Evolutionary conservation across 2,888 invertebrate species (phyloP).

Genomic region (Campoplex nolae): DNA sequence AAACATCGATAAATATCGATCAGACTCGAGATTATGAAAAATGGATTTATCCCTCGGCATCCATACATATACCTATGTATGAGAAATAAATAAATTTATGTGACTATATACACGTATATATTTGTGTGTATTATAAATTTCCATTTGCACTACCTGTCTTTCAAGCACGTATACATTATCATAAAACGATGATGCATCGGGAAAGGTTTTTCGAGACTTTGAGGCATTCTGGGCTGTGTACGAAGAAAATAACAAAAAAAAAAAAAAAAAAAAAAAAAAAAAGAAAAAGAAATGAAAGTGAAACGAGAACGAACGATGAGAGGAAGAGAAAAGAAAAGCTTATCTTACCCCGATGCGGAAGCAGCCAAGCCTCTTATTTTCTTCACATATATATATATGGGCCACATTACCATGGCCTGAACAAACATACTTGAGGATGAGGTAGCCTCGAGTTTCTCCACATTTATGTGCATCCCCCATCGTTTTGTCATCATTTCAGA

Average conservation of each 20-base stretch:
- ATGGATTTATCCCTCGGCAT: too few species aligned
- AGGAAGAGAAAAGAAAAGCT: conserved; percentile 53
- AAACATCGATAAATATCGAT: too few species aligned
- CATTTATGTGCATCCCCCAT: conserved; percentile 46
- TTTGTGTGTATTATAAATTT: conserved; percentile 52
- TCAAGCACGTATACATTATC: conserved; percentile 62
- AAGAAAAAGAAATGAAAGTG: background rate
- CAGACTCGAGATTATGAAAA: too few species aligned
- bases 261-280: background rate
- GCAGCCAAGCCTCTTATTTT: conserved; percentile 65
- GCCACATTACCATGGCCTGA: conserved; percentile 45
- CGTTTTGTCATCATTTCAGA: conserved; percentile 34
- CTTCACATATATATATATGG: conserved; percentile 19
- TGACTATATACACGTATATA: background rate
- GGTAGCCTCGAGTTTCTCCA: conserved; percentile 37
- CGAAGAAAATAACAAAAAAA: background rate
- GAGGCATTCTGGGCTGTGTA: conserved; percentile 32
- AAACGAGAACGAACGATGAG: conserved; percentile 30
- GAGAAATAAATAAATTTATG: background rate
- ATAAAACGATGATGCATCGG: conserved; percentile 67
- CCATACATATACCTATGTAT: too few species aligned
- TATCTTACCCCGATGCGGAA: conserved; percentile 59
- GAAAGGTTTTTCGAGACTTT: conserved; percentile 54
- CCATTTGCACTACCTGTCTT: conserved; percentile 54
- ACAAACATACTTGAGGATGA: conserved; percentile 59